These are phyloP conservation scores for Hylaeus volcanicus DNA, from an alignment of 1,140 invertebrate species.

Conservation along the genomic window DNA sequence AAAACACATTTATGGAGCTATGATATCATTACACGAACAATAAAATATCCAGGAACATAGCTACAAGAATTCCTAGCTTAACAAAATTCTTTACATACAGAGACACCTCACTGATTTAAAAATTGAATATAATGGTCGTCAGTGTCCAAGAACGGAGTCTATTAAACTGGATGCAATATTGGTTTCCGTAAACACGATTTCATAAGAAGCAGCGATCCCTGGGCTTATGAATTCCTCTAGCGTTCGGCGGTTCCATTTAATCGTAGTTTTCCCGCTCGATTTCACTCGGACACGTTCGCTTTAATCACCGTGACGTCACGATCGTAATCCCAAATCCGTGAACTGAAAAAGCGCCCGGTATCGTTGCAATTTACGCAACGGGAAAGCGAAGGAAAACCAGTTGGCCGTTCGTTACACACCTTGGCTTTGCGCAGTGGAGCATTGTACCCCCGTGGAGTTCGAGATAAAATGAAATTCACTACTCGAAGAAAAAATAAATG, in stretches of 20 bases:
- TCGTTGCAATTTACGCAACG: background rate
- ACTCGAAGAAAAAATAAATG: no score
- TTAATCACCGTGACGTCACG: conserved; percentile 26
- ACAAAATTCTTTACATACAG: no score
- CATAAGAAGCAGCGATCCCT: background rate
- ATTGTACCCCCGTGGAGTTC: no score
- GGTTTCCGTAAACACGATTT: background rate
- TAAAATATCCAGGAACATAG: no score
- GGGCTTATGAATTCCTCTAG: conserved; percentile 1
- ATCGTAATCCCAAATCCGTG: conserved; percentile 1
- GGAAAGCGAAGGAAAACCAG: conserved; percentile 24
- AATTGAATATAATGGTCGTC: no score
- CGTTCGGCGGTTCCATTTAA: background rate
- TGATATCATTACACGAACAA: no score
- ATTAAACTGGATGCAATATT: conserved; percentile 1
- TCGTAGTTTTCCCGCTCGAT: conserved; percentile 14
- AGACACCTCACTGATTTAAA: no score
- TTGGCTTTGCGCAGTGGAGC: no score
- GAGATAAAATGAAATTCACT: no score
- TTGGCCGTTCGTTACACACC: background rate
- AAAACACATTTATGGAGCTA: no score
- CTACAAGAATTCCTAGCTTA: no score
- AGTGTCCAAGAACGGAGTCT: background rate
- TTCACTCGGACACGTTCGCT: background rate
- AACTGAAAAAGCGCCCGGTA: conserved; percentile 1